A percentile compares a stretch with the other conserved stretches of the same genome.
Evolutionary conservation across 2,797 vertebrate species (phyloP).

Genomic region (Eurystomus glaucurus): DNA sequence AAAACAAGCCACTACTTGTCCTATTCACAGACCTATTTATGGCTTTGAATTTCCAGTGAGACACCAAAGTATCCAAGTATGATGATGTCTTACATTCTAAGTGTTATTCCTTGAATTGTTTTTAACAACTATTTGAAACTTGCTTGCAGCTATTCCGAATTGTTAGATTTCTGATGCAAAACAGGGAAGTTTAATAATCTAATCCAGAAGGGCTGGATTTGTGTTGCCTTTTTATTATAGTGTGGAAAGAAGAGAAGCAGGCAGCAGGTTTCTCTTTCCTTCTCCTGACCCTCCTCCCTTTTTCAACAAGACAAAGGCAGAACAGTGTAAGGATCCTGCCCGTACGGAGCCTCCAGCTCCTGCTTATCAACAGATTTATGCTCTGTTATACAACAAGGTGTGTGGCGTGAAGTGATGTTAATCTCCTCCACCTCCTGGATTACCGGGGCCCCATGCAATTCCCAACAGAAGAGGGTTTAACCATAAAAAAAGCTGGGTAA

Average conservation of each 20-base stretch:
- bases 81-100: neutral
- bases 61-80: neutral
- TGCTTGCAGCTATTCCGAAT: neutral
- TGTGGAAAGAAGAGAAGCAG: neutral
- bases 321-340: neutral
- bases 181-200: neutral
- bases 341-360: neutral
- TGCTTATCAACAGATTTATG: neutral
- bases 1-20: neutral
- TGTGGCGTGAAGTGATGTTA: fast-evolving
- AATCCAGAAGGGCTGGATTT: neutral
- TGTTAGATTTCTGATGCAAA: neutral
- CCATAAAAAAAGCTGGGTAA: neutral
- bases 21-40: neutral
- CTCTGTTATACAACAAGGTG: fast-evolving
- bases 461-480: neutral
- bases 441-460: neutral
- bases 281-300: neutral
- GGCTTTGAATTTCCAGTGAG: neutral
- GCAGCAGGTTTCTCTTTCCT: neutral
- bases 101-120: neutral
- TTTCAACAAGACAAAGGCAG: neutral
- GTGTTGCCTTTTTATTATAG: neutral
- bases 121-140: neutral
- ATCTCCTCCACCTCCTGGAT: neutral